phyloP scores from a whole-genome alignment of 2,797 vertebrate species.

The Lepus oiostolus region DNA sequence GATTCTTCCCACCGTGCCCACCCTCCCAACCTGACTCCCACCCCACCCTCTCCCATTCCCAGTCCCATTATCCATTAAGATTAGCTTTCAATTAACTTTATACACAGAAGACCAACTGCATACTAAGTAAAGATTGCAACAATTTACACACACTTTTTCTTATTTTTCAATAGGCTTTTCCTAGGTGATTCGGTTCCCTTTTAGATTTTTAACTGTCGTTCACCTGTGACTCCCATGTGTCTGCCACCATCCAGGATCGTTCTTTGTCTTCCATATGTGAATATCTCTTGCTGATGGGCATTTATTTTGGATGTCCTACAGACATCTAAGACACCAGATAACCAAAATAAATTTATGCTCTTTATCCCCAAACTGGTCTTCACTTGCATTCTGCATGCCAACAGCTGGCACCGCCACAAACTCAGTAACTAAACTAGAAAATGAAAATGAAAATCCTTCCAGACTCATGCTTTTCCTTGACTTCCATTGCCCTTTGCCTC shows the following conservation, averaged over 20 bases:
- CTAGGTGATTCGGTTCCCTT: background rate
- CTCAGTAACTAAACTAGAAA: background rate
- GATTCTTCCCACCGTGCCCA: no score
- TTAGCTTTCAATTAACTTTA: no score
- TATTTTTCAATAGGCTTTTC: background rate
- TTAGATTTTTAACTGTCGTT: background rate
- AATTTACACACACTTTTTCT: background rate
- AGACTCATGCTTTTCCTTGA: background rate
- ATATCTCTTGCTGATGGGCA: background rate
- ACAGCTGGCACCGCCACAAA: background rate
- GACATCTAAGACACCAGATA: background rate
- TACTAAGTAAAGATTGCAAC: no score
- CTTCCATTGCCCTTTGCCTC: background rate
- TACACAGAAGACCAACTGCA: no score
- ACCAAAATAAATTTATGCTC: background rate
- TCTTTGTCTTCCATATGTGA: background rate
- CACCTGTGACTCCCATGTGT: background rate
- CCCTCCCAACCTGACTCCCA: no score
- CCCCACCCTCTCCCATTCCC: no score
- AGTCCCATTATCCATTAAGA: no score
- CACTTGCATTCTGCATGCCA: background rate
- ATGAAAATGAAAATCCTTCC: no score
- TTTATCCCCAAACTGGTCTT: background rate
- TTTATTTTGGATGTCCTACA: background rate
- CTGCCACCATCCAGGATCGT: background rate